phyloP scores from a whole-genome alignment of 2,113 vertebrate species.

The Puffinus mauretanicus region DNA sequence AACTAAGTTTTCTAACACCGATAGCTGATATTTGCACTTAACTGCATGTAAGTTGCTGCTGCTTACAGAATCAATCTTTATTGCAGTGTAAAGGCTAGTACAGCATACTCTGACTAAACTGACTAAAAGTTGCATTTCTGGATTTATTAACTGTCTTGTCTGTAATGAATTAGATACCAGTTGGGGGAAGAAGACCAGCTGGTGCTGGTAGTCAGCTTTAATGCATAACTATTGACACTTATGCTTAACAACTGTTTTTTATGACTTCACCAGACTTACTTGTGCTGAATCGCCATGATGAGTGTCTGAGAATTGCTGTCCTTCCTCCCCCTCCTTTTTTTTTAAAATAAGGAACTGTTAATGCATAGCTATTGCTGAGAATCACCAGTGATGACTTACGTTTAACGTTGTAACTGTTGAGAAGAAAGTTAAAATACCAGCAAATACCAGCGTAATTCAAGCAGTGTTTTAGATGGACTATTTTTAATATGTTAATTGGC shows the following conservation, averaged over 20 bases:
- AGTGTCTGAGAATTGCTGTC: neutral
- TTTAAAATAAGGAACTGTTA: neutral
- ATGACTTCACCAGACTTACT: neutral
- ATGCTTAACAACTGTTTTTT: neutral
- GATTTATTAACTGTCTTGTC: neutral
- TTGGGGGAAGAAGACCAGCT: neutral
- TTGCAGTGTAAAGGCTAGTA: neutral
- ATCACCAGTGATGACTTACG: neutral
- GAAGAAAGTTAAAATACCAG: constrained; percentile 37
- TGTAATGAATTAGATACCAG: neutral
- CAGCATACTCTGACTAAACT: neutral
- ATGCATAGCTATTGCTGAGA: neutral
- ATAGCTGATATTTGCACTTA: neutral
- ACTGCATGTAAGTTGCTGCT: neutral
- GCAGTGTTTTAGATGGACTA: neutral
- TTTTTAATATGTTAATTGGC: constrained; percentile 8
- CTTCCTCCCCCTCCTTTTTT: neutral
- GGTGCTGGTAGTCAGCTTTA: neutral
- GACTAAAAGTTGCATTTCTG: neutral
- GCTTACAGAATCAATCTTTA: neutral
- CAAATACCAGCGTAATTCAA: constrained; percentile 53
- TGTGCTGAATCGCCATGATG: neutral
- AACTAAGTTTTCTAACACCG: neutral
- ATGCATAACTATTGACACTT: neutral
- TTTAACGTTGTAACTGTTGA: neutral